phyloP scores from a whole-genome alignment of 2,888 invertebrate species.

The Athrips mouffetella region DNA sequence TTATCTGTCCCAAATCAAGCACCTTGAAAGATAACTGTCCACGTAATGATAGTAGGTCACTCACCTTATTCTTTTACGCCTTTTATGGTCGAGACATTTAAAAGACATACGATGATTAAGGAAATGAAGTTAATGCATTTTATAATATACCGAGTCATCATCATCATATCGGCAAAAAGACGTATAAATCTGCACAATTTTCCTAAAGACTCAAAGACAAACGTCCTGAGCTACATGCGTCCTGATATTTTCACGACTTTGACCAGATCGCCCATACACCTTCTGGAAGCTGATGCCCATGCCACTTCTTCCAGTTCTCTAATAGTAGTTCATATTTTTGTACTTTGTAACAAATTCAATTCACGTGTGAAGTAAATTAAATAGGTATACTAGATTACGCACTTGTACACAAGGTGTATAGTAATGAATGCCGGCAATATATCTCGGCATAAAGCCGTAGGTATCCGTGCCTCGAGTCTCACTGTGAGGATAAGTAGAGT shows the following conservation, averaged over 20 bases:
- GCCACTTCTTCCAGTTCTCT: too few relatives aligned
- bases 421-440: constrained; percentile 60
- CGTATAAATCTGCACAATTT: too few relatives aligned
- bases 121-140: background rate
- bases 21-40: constrained; percentile 38
- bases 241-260: too few relatives aligned
- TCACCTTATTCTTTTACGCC: constrained; percentile 8
- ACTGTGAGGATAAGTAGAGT: constrained; percentile 66
- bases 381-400: background rate
- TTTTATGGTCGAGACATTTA: background rate
- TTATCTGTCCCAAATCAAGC: constrained; percentile 37
- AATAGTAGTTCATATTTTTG: too few relatives aligned
- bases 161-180: too few relatives aligned
- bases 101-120: background rate
- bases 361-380: background rate
- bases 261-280: too few relatives aligned
- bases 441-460: constrained; percentile 58
- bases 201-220: too few relatives aligned
- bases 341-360: too few relatives aligned
- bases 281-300: too few relatives aligned
- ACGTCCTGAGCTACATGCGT: too few relatives aligned
- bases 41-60: constrained; percentile 29
- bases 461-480: constrained; percentile 58
- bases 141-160: too few relatives aligned
- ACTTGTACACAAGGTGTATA: constrained; percentile 37